Evolutionary conservation across 2,797 vertebrate species (phyloP).

Genomic region (Meriones psammophilus): DNA sequence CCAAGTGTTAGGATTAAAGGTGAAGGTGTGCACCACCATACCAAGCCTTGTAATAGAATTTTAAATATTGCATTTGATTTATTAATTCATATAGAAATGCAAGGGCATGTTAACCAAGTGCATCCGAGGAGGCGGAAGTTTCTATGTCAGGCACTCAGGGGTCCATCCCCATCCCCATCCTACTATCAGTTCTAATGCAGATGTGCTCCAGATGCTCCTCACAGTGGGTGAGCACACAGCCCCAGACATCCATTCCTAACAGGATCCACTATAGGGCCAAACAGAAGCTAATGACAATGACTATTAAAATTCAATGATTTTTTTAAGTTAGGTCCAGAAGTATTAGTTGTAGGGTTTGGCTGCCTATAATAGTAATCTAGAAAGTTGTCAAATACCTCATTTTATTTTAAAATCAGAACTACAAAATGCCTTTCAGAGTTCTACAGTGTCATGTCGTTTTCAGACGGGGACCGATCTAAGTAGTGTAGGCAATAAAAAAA

Average conservation of each 20-base stretch:
- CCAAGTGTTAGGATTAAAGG: background rate
- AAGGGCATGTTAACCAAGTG: conserved; percentile 11
- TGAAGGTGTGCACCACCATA: background rate
- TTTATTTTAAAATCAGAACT: background rate
- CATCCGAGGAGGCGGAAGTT: background rate
- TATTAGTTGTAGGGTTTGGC: background rate
- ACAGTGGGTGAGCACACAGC: background rate
- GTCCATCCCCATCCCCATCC: background rate
- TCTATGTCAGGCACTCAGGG: background rate
- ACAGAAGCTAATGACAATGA: conserved; percentile 11
- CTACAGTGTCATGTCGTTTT: background rate
- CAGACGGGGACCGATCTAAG: background rate
- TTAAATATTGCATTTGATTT: background rate
- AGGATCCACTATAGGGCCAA: background rate
- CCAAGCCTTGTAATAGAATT: background rate
- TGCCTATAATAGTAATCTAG: background rate
- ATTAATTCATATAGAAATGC: background rate
- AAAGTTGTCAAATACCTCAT: background rate
- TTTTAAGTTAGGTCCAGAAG: background rate
- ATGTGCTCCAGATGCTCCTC: background rate
- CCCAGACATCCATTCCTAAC: background rate
- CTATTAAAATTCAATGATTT: background rate
- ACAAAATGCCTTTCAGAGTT: background rate
- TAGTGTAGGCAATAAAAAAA: background rate
- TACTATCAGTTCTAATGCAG: background rate